Evolutionary conservation across 1,140 invertebrate genomes (phyloP).

Genomic region (Reticulitermes speratus): DNA sequence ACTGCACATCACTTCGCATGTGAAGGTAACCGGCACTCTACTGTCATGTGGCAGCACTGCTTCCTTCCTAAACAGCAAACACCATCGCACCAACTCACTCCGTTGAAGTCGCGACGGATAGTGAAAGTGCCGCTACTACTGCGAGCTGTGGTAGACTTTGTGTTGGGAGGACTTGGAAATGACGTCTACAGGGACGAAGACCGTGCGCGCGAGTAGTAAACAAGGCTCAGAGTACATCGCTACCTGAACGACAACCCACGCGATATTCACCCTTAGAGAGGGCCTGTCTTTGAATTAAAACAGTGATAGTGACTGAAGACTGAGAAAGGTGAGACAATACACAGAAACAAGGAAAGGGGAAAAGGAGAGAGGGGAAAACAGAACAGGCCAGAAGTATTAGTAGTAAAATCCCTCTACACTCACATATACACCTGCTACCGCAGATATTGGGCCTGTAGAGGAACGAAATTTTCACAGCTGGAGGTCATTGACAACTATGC

Average conservation of each 20-base stretch:
- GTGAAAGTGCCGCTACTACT: conserved; percentile 15
- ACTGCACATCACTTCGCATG: conserved; percentile 36
- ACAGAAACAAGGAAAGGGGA: neutral
- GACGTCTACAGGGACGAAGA: conserved; percentile 7
- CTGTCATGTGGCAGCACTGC: conserved; percentile 32
- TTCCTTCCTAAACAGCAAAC: conserved; percentile 37
- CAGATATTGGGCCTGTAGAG: neutral
- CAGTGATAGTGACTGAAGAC: conserved; percentile 1
- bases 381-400: neutral
- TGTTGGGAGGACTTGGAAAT: neutral
- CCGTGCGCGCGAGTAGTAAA: conserved; percentile 27
- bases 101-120: conserved; percentile 15
- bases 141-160: neutral
- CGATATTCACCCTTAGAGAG: conserved; percentile 26
- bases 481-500: conserved; percentile 37
- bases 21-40: neutral
- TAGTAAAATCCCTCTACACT: neutral
- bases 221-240: conserved; percentile 3
- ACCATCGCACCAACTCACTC: neutral
- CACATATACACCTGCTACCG: neutral
- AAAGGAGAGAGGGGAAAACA: neutral
- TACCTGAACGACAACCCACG: conserved; percentile 31
- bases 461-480: conserved; percentile 33
- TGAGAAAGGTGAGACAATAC: conserved; percentile 22
- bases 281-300: neutral